Base-by-base conservation (phyloP, 2,113 vertebrate species). In the Toxotes jaculatrix region DNA sequence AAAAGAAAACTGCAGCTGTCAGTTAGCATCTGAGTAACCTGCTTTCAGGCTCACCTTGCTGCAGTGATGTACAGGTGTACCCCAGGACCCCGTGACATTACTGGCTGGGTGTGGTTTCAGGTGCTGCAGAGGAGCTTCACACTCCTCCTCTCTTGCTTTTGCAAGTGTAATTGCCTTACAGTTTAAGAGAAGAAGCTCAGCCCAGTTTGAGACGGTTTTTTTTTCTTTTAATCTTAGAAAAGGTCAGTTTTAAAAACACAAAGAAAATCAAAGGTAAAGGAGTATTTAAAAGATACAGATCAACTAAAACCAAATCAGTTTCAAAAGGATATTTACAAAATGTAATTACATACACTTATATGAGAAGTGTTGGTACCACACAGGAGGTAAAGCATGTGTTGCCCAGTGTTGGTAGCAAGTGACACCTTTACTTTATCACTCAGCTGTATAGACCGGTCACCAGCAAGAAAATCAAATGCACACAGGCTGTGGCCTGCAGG, bases 251-350 rank as follows among this genome's bases (percentile, higher is more conserved):
- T n/a, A n/a, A 3, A 51, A 53, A 53, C 21, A 53, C 21, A 53
- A n/a, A 53, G 7, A 53, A 53, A 82, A 61, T 61, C 69, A 55
- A 74, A 49, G 66, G 86, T 61, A 74, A 13, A 71, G 27, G 27
- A 57, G 47, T 40, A 83, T 72, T 57, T 53, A 53, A 49, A 49
- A 49, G 16, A 19, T 49, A 49, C 47, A 49, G 47, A 49, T 49
- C 47, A 19, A 17, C 7, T 49, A 7, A 53, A 53, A 10, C 21
- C 23, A 84, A 73, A 76, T 73, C 21, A 76, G 67, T 67, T 86
- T 66, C 10, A 59, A 60, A 87, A 86, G 73, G 68, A 47, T 87
- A 93, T 91, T 84, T 88, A 93, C 84, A 91, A 85, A 87, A 32
- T 53, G 21, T n/a, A 53, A 1, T 53, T 53, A 49, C 47, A 47